Percentiles rank a stretch among this genome's conserved stretches.
Conservation (phyloP, 2,888 invertebrate genomes). For the Drosophila affinis region DNA sequence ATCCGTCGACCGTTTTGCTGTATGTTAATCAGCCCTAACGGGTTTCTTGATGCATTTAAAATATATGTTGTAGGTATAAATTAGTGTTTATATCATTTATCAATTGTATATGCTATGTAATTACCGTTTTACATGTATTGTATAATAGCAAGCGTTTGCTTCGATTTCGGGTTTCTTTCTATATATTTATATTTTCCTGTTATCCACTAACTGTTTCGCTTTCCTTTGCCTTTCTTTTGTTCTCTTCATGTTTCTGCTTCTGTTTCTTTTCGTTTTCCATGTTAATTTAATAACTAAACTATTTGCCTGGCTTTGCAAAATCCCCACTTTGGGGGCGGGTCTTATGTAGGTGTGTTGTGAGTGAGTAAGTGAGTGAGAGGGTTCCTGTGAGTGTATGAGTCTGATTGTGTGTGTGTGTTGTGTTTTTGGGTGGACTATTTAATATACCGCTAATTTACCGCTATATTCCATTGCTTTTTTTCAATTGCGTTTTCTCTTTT, state of each 20-base stretch:
- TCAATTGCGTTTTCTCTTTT: conserved; percentile 15
- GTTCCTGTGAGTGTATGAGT: background rate
- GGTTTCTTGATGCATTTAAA: conserved; percentile 58
- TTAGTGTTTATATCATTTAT: conserved; percentile 67
- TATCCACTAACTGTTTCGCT: conserved; percentile 16
- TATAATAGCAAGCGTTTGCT: conserved; percentile 69
- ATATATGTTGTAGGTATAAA: conserved; percentile 51
- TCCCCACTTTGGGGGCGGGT: conserved; percentile 12
- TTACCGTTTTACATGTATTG: conserved; percentile 72
- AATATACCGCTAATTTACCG: conserved; percentile 39
- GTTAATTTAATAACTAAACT: conserved; percentile 44
- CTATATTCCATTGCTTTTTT: conserved; percentile 23
- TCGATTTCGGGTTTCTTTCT: conserved; percentile 32
- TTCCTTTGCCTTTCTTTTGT: conserved; percentile 25
- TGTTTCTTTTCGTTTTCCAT: background rate
- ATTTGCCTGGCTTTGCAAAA: conserved; percentile 48
- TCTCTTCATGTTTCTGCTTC: background rate
- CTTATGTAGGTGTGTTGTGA: conserved; percentile 38
- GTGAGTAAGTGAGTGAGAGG: background rate
- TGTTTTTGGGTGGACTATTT: conserved; percentile 31
- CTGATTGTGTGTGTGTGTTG: conserved; percentile 8
- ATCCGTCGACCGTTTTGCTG: background rate
- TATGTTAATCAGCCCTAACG: background rate
- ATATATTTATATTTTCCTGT: conserved; percentile 37
- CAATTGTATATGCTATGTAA: conserved; percentile 71